Base-by-base conservation (phyloP, 2,888 invertebrate genomes). In the Ectemnius lituratus region DNA sequence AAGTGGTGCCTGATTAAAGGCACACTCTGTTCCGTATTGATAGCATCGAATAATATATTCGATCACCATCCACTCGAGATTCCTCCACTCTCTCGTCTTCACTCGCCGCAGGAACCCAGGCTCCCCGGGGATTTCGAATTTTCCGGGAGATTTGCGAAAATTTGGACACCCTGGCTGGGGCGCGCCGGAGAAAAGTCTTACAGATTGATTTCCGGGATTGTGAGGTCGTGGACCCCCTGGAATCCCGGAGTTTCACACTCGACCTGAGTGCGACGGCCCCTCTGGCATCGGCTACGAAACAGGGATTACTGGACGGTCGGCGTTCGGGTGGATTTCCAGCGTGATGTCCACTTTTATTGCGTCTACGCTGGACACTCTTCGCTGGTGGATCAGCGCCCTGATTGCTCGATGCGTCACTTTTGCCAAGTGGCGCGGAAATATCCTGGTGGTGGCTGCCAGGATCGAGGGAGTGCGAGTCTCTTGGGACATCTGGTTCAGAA, bases 181-280 rank as follows among this genome's bases (percentile, higher is more conserved):
- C 3, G 23, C 23, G 23, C 23, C 23, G 37, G 37, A 11, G 46
- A 28, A 18, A 83, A 86, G 84, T 84, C 84, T 82, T 61, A 57
- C 70, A 79, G 81, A 88, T 88, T 86, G 88, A 88, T 88, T 86
- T 81, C 78, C 80, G 84, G 84, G 84, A 82, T 83, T 81, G 82
- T 81, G 73, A 67, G 62, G 73, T 64, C 61, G 70, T 67, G 68
- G 52, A 69, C 56, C n/a, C 4, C 57, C 63, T 72, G 69, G 73
- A 84, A 88, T 88, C 87, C 84, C 83, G 74, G 79, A 83, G 87
- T 88, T 90, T 90, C 87, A 89, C 90, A 90, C 89, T 89, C 87
- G 85, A 88, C 84, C 83, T 89, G 85, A 86, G 85, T 79, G 80
- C 87, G 88, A 88, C 88, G 87, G 87, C 78, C 73, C 73, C 66